A percentile compares a stretch with the other conserved stretches of the same genome.
Evolutionary conservation across 2,888 invertebrate genomes (phyloP).

Genomic region (Melanophora roralis): DNA sequence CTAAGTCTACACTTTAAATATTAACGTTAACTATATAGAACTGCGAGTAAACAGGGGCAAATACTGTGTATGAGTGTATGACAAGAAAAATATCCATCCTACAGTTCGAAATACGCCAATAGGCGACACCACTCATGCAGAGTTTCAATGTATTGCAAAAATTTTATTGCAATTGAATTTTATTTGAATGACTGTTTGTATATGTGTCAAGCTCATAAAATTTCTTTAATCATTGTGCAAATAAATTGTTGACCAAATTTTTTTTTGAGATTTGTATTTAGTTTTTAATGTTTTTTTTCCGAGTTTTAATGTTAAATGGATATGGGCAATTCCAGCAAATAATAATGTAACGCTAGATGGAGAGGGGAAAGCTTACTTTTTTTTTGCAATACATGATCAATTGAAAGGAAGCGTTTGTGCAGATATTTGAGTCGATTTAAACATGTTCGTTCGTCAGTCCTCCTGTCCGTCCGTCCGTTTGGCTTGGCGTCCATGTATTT

Average conservation of each 20-base stretch:
- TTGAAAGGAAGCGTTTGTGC: too few relatives aligned
- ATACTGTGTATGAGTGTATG: not conserved
- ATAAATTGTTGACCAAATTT: constrained; percentile 43
- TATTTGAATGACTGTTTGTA: not conserved
- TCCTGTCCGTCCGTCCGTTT: too few relatives aligned
- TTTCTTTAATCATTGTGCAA: constrained; percentile 38
- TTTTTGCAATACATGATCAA: too few relatives aligned
- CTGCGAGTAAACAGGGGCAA: not conserved
- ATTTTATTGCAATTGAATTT: constrained; percentile 40
- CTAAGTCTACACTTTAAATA: too few relatives aligned
- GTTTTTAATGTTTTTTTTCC: not conserved
- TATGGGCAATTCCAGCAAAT: not conserved
- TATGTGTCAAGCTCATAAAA: constrained; percentile 45
- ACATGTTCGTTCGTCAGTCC: too few relatives aligned
- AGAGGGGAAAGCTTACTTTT: too few relatives aligned
- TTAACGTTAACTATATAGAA: too few relatives aligned
- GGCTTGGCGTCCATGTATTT: too few relatives aligned
- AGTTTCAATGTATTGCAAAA: constrained; percentile 24
- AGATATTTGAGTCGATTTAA: too few relatives aligned
- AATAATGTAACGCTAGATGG: too few relatives aligned
- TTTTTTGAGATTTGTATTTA: not conserved
- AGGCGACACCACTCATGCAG: not conserved
- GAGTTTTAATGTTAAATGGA: not conserved
- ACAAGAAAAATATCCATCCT: constrained; percentile 7
- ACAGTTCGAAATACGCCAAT: not conserved